Conservation (phyloP, 2,113 vertebrate species). For the Erythrolamprus reginae region DNA sequence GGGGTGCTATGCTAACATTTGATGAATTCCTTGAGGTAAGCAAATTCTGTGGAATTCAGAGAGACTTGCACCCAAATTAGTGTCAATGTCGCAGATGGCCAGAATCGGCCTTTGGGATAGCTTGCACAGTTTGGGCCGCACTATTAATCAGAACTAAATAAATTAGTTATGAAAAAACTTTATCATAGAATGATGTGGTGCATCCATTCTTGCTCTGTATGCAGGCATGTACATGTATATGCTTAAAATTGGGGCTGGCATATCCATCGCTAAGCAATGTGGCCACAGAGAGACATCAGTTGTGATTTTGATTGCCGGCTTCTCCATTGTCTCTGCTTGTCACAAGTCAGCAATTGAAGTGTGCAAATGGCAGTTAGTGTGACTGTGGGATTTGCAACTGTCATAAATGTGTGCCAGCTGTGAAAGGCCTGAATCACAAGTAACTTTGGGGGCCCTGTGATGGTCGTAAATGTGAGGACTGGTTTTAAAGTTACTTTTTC, state of each 20-base stretch:
- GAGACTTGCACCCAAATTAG: background rate
- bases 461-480: background rate
- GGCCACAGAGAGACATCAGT: background rate
- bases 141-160: background rate
- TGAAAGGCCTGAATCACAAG: background rate
- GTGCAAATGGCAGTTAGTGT: background rate
- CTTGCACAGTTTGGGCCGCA: background rate
- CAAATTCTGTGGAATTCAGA: background rate
- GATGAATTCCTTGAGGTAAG: background rate
- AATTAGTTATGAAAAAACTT: background rate
- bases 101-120: background rate
- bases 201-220: background rate
- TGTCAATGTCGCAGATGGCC: background rate
- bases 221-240: background rate
- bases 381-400: background rate
- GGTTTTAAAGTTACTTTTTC: background rate
- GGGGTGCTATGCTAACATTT: background rate
- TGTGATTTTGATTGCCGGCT: background rate
- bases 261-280: background rate
- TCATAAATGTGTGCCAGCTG: background rate
- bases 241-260: background rate
- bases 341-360: background rate
- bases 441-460: background rate
- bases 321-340: background rate
- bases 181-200: background rate